Evolutionary conservation across 2,797 vertebrate species (phyloP).

Genomic region (Taenioides sp.): DNA sequence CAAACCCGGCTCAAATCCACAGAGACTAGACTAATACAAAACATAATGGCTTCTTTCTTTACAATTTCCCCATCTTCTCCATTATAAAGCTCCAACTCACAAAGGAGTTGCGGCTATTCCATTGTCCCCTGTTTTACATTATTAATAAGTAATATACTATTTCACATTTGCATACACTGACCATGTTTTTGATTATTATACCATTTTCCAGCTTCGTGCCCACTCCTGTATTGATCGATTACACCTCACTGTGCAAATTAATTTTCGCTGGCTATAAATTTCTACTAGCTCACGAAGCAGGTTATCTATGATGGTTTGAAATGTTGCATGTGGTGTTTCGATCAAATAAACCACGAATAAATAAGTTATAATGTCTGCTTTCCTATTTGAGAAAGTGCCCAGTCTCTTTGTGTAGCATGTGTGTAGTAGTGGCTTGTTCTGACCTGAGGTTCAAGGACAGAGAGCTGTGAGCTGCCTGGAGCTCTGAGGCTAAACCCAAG

Average conservation of each 20-base stretch:
- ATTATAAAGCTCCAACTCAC: neutral
- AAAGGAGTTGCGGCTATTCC: slow-evolving; percentile 1
- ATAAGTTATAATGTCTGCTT: slow-evolving; percentile 29
- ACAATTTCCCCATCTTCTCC: neutral
- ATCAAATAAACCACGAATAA: slow-evolving; percentile 17
- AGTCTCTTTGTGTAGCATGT: slow-evolving; percentile 28
- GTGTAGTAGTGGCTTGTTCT: slow-evolving; percentile 45
- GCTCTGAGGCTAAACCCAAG: slow-evolving; percentile 77
- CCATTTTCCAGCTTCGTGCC: neutral
- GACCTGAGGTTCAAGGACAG: slow-evolving; percentile 79
- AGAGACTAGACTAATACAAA: neutral
- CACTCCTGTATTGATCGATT: slow-evolving; percentile 1
- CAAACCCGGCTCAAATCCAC: neutral
- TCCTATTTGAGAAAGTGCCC: slow-evolving; percentile 30
- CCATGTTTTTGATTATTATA: slow-evolving; percentile 2
- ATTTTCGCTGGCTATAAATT: neutral
- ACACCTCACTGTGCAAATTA: slow-evolving; percentile 3
- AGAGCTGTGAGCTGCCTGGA: slow-evolving; percentile 72
- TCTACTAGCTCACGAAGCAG: neutral
- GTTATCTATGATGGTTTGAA: neutral
- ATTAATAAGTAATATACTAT: slow-evolving; percentile 12
- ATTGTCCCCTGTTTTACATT: neutral
- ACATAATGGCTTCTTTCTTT: neutral
- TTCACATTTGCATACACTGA: neutral
- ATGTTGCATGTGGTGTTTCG: neutral